Percentiles rank a stretch among this genome's conserved stretches.
Evolutionary conservation across 2,797 vertebrate genomes (phyloP).

Genomic region (Tragopan temminckii): DNA sequence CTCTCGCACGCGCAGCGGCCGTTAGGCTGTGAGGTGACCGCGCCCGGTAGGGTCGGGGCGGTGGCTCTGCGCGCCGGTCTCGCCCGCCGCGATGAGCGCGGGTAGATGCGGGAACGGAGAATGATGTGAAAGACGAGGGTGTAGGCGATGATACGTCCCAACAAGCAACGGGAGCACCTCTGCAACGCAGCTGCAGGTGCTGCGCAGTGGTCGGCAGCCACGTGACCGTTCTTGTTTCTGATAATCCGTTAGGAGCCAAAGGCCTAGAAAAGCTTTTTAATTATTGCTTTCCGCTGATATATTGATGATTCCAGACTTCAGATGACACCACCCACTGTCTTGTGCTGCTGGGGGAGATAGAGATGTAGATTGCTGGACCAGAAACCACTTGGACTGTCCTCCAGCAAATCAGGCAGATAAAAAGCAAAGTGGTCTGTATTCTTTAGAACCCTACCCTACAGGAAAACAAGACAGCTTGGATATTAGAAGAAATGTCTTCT

Average conservation of each 20-base stretch:
- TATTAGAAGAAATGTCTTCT: no score
- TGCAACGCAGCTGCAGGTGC: neutral
- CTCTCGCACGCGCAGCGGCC: neutral
- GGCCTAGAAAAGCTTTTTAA: neutral
- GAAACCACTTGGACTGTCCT: neutral
- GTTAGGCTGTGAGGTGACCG: accelerated
- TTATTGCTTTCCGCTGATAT: neutral
- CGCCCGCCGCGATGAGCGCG: no score
- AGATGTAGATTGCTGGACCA: no score
- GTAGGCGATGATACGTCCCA: neutral
- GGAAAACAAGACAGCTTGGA: neutral
- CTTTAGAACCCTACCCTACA: neutral
- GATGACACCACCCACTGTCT: no score
- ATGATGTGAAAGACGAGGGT: neutral
- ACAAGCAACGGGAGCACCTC: neutral
- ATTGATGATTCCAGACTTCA: no score
- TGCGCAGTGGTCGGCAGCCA: neutral
- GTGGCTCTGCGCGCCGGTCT: no score
- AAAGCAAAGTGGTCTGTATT: neutral
- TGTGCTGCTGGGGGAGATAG: neutral
- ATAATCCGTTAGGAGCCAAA: neutral
- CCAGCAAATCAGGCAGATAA: neutral
- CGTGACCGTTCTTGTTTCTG: neutral
- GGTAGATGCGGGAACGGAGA: neutral
- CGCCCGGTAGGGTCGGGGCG: neutral